Percentiles rank a stretch among this genome's conserved stretches.
phyloP scores from a whole-genome alignment of 1,140 invertebrate species.

The Cydia amplana region DNA sequence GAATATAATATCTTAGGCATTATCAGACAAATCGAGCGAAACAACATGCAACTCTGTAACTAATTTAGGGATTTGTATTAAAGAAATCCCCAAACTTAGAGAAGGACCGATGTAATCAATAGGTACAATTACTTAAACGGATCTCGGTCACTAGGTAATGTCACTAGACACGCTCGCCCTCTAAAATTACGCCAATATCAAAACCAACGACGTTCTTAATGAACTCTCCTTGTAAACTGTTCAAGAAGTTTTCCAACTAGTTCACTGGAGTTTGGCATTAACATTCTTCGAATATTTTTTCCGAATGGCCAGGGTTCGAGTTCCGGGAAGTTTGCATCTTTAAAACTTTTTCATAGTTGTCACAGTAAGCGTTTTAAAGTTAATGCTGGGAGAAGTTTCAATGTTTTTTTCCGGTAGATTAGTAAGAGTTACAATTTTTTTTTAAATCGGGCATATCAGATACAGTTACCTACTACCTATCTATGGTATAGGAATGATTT shows the following conservation, averaged over 20 bases:
- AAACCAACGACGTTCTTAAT: constrained; percentile 66
- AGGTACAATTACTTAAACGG: background rate
- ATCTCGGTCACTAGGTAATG: background rate
- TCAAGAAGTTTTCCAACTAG: constrained; percentile 63
- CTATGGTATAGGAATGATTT: too few species aligned
- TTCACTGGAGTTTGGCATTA: constrained; percentile 56
- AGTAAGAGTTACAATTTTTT: background rate
- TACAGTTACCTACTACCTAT: too few species aligned
- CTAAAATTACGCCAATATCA: constrained; percentile 37
- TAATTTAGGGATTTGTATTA: too few species aligned
- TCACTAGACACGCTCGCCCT: constrained; percentile 30
- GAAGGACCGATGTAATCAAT: too few species aligned
- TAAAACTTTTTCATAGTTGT: constrained; percentile 39
- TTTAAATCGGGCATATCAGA: background rate
- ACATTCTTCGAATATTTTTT: constrained; percentile 67
- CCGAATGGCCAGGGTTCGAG: constrained; percentile 46
- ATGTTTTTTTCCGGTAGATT: background rate
- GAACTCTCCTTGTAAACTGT: constrained; percentile 69
- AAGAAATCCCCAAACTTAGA: too few species aligned
- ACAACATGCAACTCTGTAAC: too few species aligned
- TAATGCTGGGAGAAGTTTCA: background rate
- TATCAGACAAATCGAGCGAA: too few species aligned
- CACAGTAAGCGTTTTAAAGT: constrained; percentile 20
- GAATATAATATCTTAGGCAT: too few species aligned
- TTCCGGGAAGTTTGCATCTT: constrained; percentile 43